A percentile compares a stretch with the other conserved stretches of the same genome.
phyloP scores from a whole-genome alignment of 2,888 invertebrate genomes.

The Metopia argyrocephala region DNA sequence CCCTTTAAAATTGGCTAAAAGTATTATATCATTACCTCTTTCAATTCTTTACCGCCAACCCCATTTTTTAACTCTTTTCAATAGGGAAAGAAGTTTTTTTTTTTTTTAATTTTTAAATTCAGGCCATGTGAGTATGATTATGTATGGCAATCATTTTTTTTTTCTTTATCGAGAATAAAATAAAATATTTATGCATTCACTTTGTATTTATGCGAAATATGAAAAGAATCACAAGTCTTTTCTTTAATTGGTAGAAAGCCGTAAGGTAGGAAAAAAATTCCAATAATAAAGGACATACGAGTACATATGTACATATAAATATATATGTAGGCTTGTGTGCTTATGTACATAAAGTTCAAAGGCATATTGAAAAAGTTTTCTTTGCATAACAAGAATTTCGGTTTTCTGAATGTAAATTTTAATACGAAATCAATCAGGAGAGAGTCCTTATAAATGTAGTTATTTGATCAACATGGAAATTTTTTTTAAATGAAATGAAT shows the following conservation, averaged over 20 bases:
- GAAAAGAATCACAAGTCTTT: conserved; percentile 15
- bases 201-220: conserved; percentile 37
- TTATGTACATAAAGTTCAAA: no score
- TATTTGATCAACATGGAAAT: no score
- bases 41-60: neutral
- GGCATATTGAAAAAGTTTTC: conserved; percentile 6
- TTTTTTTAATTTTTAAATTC: conserved; percentile 21
- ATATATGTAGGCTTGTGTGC: conserved; percentile 29
- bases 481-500: no score
- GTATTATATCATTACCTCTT: conserved; percentile 9
- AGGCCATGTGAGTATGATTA: conserved; percentile 40
- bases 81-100: neutral
- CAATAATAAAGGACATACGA: conserved; percentile 30
- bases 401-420: no score
- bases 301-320: no score
- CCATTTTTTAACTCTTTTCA: neutral
- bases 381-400: conserved; percentile 1
- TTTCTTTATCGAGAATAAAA: conserved; percentile 13
- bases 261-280: conserved; percentile 41
- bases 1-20: conserved; percentile 37
- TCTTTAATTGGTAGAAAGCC: conserved; percentile 9
- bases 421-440: no score
- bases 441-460: no score
- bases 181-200: conserved; percentile 55
- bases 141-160: conserved; percentile 43